phyloP scores from a whole-genome alignment of 2,797 vertebrate species.

The Sphenopsis melanotis region DNA sequence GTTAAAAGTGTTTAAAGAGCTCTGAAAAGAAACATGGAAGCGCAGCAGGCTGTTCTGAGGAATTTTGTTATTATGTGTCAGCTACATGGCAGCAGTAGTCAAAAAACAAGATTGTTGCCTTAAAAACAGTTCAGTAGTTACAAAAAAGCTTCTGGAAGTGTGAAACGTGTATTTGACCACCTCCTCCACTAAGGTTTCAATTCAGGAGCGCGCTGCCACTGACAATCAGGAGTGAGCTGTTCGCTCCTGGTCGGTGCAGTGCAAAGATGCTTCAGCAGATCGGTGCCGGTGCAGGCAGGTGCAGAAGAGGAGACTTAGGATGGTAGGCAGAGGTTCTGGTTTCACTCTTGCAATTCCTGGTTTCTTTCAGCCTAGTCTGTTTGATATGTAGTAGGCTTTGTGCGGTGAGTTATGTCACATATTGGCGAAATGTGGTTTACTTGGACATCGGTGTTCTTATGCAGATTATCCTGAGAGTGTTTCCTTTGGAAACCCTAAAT shows the following conservation, averaged over 20 bases:
- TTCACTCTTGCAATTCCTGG: not conserved
- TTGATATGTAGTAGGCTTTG: not conserved
- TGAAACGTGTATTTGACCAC: not conserved
- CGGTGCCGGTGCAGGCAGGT: rapidly evolving
- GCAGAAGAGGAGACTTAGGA: not conserved
- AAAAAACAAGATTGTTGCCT: not conserved
- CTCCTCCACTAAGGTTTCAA: not conserved
- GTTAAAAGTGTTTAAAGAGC: not conserved
- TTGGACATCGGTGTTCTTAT: not conserved
- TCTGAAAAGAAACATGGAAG: not conserved
- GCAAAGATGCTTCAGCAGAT: not conserved
- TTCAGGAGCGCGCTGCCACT: not conserved
- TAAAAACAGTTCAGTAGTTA: not conserved
- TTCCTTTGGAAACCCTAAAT: not conserved
- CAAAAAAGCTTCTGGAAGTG: not conserved
- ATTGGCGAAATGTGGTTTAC: not conserved
- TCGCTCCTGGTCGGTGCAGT: rapidly evolving
- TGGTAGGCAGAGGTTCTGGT: not conserved
- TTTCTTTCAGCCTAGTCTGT: not conserved
- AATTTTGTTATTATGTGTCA: not conserved
- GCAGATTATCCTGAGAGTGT: not conserved
- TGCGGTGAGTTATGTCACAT: not conserved
- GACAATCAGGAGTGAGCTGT: not conserved
- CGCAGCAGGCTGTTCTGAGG: not conserved
- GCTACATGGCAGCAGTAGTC: not conserved